Evolutionary conservation across 35 echinoderm and acorn worm species (phyloP).

Genomic region (Anneissia japonica): DNA sequence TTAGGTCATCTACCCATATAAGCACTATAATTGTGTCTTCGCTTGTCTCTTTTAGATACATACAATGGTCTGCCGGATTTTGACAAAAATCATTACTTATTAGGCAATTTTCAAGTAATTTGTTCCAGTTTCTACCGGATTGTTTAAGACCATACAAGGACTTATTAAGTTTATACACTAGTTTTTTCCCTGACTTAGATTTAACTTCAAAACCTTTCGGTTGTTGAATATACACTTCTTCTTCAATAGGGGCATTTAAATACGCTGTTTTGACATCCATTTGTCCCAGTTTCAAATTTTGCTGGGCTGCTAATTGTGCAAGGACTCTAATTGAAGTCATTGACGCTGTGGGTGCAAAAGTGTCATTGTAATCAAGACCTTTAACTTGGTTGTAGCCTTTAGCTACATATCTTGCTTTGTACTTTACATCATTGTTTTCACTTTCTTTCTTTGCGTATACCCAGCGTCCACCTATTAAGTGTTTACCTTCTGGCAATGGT

Average conservation of each 20-base stretch:
- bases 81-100: not conserved
- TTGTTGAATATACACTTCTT: conserved; percentile 26
- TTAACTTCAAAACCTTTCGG: conserved; percentile 18
- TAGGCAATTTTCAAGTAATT: not conserved
- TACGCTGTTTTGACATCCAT: conserved; percentile 60
- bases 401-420: conserved; percentile 26
- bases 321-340: conserved; percentile 23
- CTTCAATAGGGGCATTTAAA: conserved; percentile 51
- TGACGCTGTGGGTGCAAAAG: conserved; percentile 23
- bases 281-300: conserved; percentile 44
- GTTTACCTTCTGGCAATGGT: conserved; percentile 12
- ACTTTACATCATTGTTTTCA: not conserved
- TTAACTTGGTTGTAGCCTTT: conserved; percentile 22
- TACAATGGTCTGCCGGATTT: not conserved
- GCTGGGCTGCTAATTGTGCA: conserved; percentile 35
- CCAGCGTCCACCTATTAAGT: not conserved
- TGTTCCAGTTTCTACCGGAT: conserved; percentile 37
- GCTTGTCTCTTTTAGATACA: not conserved
- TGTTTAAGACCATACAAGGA: conserved; percentile 34
- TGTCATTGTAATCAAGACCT: conserved; percentile 36
- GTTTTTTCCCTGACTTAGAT: not conserved
- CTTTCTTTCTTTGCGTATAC: conserved; percentile 22
- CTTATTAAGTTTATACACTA: conserved; percentile 20
- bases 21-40: not conserved
- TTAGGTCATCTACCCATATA: not conserved